Evolutionary conservation across 1,140 invertebrate species (phyloP).

Genomic region (Ceratosolen fusciceps): DNA sequence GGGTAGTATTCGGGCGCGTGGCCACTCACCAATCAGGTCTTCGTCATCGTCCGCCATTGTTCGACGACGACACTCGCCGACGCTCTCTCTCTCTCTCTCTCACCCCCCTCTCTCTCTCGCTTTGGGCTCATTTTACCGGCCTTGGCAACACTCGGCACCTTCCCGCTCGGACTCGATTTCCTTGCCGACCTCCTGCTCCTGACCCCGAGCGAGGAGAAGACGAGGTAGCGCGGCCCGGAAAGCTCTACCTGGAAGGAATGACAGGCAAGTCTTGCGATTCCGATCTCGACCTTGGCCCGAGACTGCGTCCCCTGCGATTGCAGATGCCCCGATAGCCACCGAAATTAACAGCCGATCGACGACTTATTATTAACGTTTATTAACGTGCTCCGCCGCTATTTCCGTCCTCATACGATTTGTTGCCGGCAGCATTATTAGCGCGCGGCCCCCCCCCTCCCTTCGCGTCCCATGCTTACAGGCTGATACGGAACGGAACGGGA

Average conservation of each 20-base stretch:
- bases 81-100: slow-evolving; percentile 16
- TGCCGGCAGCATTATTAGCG: too few species aligned
- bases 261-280: slow-evolving; percentile 48
- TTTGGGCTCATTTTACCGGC: slow-evolving; percentile 4
- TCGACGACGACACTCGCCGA: slow-evolving; percentile 40
- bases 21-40: slow-evolving; percentile 59
- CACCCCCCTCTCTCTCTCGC: slow-evolving; percentile 4
- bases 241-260: slow-evolving; percentile 49
- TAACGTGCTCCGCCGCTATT: neutral
- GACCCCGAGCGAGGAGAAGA: neutral
- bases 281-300: slow-evolving; percentile 45
- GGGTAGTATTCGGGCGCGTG: slow-evolving; percentile 64
- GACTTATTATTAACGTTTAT: too few species aligned
- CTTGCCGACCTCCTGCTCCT: neutral
- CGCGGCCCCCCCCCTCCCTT: too few species aligned
- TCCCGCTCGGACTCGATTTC: neutral
- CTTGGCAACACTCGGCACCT: neutral
- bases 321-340: slow-evolving; percentile 47
- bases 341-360: slow-evolving; percentile 7
- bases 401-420: neutral
- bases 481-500: slow-evolving; percentile 46
- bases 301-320: slow-evolving; percentile 42
- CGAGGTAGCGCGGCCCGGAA: neutral
- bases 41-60: slow-evolving; percentile 51
- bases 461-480: too few species aligned